These are phyloP conservation scores for Colius striatus DNA, from an alignment of 2,113 vertebrate species.

Conservation along the genomic window DNA sequence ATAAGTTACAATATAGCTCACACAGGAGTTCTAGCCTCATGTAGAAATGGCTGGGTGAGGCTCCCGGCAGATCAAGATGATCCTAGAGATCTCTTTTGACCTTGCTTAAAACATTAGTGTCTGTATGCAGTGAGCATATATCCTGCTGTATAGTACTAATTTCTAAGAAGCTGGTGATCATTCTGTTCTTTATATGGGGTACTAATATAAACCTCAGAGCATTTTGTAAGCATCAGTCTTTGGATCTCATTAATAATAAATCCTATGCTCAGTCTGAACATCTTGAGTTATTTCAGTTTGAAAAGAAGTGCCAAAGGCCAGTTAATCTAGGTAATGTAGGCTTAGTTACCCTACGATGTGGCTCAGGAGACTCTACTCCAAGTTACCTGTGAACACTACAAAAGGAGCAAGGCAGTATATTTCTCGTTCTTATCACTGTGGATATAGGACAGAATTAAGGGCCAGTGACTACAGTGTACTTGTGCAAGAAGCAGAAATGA, in stretches of 20 bases:
- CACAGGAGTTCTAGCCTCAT: not conserved
- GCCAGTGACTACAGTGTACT: not conserved
- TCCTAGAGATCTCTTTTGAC: not conserved
- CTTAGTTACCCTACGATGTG: not conserved
- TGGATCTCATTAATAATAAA: not conserved
- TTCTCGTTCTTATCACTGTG: not conserved
- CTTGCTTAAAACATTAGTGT: not conserved
- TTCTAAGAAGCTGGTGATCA: not conserved
- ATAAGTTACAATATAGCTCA: not conserved
- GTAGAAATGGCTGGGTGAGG: constrained; percentile 26
- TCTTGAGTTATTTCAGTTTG: not conserved
- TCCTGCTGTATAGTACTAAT: not conserved
- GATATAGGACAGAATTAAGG: not conserved
- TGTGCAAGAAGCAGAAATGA: not conserved
- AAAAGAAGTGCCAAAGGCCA: not conserved
- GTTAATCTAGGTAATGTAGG: not conserved
- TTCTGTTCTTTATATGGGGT: not conserved
- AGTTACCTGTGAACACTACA: not conserved
- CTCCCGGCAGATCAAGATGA: not conserved
- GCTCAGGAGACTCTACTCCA: not conserved
- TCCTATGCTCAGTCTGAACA: not conserved
- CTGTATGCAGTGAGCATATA: not conserved
- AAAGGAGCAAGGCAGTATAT: not conserved
- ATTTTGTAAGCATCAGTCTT: not conserved
- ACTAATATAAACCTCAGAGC: not conserved